Conservation (phyloP, 2,797 vertebrate species). For the Sternotherus odoratus region DNA sequence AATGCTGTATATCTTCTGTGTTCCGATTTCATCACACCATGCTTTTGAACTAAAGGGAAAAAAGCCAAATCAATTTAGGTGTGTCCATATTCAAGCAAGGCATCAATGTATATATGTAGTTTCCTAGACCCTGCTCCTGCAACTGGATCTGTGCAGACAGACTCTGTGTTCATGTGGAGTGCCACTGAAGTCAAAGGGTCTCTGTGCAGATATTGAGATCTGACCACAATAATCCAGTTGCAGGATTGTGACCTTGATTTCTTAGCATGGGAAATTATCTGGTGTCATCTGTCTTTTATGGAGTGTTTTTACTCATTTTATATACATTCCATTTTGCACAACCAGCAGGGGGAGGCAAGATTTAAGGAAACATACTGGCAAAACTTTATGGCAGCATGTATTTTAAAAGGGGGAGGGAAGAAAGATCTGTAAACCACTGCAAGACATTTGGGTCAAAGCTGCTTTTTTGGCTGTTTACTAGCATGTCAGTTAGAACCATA, state of each 20-base stretch:
- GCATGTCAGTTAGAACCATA: conserved; percentile 36
- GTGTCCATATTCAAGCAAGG: not conserved
- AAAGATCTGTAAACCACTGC: conserved; percentile 39
- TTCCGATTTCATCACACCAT: not conserved
- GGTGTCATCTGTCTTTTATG: not conserved
- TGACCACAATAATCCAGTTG: not conserved
- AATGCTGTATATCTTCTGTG: not conserved
- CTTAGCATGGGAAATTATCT: not conserved
- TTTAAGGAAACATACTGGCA: conserved; percentile 82
- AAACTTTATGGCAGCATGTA: conserved; percentile 59
- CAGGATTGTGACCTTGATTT: not conserved
- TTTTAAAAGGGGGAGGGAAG: conserved; percentile 31
- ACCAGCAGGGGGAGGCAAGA: conserved; percentile 87
- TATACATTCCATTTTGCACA: conserved; percentile 77
- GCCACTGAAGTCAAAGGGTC: not conserved
- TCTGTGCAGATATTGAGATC: not conserved
- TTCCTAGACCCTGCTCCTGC: not conserved
- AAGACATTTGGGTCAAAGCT: conserved; percentile 14
- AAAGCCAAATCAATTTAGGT: not conserved
- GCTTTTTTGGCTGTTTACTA: conserved; percentile 25
- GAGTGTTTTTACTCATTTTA: not conserved
- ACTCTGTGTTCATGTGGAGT: not conserved
- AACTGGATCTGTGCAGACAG: not conserved
- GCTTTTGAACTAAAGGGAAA: not conserved
- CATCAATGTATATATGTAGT: not conserved